A percentile compares a stretch with the other conserved stretches of the same genome.
phyloP scores from a whole-genome alignment of 2,113 vertebrate species.

The Numida meleagris region DNA sequence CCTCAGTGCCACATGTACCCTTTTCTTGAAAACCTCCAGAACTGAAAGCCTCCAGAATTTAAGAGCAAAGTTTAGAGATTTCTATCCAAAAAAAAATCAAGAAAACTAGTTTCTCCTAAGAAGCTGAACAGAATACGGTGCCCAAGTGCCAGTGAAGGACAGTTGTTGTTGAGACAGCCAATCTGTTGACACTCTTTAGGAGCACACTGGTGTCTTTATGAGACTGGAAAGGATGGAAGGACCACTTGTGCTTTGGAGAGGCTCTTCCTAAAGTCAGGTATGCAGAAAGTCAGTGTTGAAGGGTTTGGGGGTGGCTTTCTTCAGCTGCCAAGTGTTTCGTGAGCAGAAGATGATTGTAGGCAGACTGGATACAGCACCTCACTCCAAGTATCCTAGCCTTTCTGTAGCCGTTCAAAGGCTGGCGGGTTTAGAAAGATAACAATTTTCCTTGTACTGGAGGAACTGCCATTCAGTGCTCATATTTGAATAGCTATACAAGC shows the following conservation, averaged over 20 bases:
- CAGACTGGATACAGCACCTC: background rate
- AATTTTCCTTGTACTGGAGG: background rate
- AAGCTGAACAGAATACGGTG: fast-evolving
- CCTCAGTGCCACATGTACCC: too few relatives aligned
- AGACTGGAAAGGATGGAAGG: background rate
- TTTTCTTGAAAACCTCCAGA: too few relatives aligned
- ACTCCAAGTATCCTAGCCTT: too few relatives aligned
- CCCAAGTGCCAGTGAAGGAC: background rate
- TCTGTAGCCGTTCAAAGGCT: too few relatives aligned
- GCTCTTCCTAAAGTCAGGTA: background rate
- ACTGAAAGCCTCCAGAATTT: background rate
- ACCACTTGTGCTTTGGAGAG: background rate
- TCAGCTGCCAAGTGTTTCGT: too few relatives aligned
- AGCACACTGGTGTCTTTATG: background rate
- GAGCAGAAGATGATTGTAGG: background rate
- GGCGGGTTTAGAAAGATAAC: background rate
- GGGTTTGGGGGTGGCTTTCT: background rate
- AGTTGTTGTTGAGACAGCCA: fast-evolving
- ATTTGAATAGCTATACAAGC: background rate
- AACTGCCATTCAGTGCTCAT: background rate
- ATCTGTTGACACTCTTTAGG: background rate
- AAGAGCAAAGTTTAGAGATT: background rate
- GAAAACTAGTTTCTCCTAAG: background rate
- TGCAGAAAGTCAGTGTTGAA: background rate
- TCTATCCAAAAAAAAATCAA: background rate